Percentiles rank a stretch among this genome's conserved stretches.
Conservation (phyloP, 2,797 vertebrate species). For the Carapus acus region DNA sequence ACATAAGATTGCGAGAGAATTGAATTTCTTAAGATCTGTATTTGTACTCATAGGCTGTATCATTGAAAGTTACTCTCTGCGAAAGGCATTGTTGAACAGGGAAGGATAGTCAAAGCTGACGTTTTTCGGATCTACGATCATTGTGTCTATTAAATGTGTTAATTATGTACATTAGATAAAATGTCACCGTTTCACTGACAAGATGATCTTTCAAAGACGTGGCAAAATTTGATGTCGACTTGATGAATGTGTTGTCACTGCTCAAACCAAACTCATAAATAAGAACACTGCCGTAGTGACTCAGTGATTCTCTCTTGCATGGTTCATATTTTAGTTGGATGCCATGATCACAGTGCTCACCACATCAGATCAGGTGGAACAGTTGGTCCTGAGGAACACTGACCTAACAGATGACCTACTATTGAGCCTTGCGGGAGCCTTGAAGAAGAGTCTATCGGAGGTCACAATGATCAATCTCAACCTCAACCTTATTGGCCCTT, state of each 20-base stretch:
- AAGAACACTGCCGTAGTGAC: neutral
- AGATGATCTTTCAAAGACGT: slow-evolving; percentile 10
- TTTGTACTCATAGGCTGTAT: slow-evolving; percentile 18
- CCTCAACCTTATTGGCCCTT: slow-evolving; percentile 76
- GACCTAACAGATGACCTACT: slow-evolving; percentile 76
- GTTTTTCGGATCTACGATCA: neutral
- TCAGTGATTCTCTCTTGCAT: slow-evolving; percentile 5
- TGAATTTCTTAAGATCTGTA: too few relatives aligned
- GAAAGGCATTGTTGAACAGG: too few relatives aligned
- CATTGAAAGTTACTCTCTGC: too few relatives aligned
- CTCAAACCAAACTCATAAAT: slow-evolving; percentile 7
- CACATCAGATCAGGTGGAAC: slow-evolving; percentile 72
- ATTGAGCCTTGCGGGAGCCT: slow-evolving; percentile 57
- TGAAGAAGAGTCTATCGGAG: slow-evolving; percentile 70
- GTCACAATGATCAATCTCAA: slow-evolving; percentile 79
- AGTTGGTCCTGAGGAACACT: slow-evolving; percentile 79
- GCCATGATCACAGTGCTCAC: slow-evolving; percentile 71
- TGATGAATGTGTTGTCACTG: neutral
- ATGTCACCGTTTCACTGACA: neutral
- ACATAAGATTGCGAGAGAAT: too few relatives aligned
- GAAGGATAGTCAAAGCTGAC: neutral
- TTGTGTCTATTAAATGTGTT: too few relatives aligned
- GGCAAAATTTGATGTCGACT: neutral
- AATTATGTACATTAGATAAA: too few relatives aligned
- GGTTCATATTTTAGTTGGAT: slow-evolving; percentile 63